Base-by-base conservation (phyloP, 1,140 invertebrate species). In the Marisa cornuarietis region DNA sequence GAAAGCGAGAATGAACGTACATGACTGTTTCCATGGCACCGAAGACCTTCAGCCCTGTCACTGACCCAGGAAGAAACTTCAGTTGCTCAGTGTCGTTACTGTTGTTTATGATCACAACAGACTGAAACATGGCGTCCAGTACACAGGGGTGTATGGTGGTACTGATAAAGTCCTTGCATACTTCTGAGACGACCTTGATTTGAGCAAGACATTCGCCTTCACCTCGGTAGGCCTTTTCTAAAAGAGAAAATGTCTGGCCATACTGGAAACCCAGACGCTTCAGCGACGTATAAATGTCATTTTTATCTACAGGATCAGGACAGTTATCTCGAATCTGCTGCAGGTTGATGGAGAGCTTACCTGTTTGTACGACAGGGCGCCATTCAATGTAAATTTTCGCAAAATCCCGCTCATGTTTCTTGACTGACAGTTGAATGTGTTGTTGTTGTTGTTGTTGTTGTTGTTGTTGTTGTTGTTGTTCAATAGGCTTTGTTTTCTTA, bases 131-230 rank as follows among this genome's bases (percentile, higher is more conserved):
- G 8, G 76, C 83, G 80, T 84, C 84, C 3, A 85, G 71, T 24
- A 85, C 72, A 18, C 81, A 79, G 24, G 84, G 86, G 73, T 85
- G 85, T 18, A 86, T 69, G 51, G 82, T 80, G 16, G 85, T 86
- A 13, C 24, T 54, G 14, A 76, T 26, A 10, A 82, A 76, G 52
- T 85, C 81, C 65, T 75, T 66, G 13, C 78, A 68, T 11, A 86
- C 65, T 18, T 24, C 16, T 8, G 83, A 79, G 31, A 82, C 75
- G 9, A 87, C 26, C 42, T 63, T 58, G 22, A 86, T 78, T 11
- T 81, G 49, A 18, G 82, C 82, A 5, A 86, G 31, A 71, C 85
- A 84, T 76, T 87, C 85, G 1, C 68, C 76, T 18, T 78, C 69
- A 68, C 77, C 81, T 69, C 68, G 82, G 26, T 71, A 54, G 16